Base-by-base conservation (phyloP, 2,797 vertebrate species). In the Chromobotia macracanthus region DNA sequence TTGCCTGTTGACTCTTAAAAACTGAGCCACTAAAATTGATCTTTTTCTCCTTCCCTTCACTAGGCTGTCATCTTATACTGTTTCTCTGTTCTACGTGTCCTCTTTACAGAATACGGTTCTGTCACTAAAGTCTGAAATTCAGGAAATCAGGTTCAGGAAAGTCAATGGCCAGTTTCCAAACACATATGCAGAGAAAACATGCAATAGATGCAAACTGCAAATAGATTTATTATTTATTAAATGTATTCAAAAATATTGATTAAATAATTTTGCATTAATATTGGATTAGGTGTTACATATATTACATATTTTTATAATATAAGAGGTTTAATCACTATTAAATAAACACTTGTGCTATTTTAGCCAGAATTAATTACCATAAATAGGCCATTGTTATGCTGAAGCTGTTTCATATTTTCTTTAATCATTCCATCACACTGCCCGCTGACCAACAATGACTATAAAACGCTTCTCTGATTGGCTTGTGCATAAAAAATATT, bases 371-470 rank as follows among this genome's bases (percentile, higher is more conserved):
- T 71, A 44, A 73, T 60, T 51, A 51, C 60, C 15, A 75, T 51
- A 53, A 38, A 56, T 2, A 56, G 23, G 3, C 12, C 18, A 35
- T 28, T 51, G 46, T 50, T 50, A 11, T 50, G 46, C 46, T 53
- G 31, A 38, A 75, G 60, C 48, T 55, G 50, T 51, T 71, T 66
- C 9, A 78, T 15, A 13, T 53, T 13, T 19, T 61, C 55, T 38
- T 75, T 21, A 56, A 35, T 70, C 12, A 58, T 92, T 46, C 18
- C 15, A 18, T 19, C 44, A 72, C 50, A 18, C 31, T 41, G 21
- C 11, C 64, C 60, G 84, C 72, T 87, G 81, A 83, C 83, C 77
- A 81, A 76, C 77, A 84, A 87, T 83, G 89, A 88, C 85, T 84
- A 86, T 75, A 68, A 50, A 80, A 73, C 76, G 75, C 83, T 85